These are phyloP conservation scores for Aphis craccivora DNA, from an alignment of 1,140 invertebrate species.

Conservation along the genomic window DNA sequence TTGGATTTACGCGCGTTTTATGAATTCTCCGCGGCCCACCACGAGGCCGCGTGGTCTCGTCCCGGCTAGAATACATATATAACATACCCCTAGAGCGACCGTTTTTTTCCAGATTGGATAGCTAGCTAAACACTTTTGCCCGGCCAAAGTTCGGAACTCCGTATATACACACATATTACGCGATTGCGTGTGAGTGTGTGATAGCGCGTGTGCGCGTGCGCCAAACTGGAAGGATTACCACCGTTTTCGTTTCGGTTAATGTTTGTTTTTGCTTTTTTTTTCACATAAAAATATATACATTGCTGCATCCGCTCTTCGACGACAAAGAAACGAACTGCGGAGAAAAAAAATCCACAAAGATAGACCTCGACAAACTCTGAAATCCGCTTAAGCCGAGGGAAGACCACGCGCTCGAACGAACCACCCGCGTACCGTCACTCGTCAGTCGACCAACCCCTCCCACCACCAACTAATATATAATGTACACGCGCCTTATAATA, in stretches of 20 bases:
- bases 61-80: not conserved
- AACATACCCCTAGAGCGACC: not conserved
- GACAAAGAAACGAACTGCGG: not conserved
- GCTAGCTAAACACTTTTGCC: slow-evolving; percentile 47
- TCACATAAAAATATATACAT: not conserved
- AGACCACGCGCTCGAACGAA: not conserved
- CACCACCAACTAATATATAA: not conserved
- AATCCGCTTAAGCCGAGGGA: slow-evolving; percentile 24
- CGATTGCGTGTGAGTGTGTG: no score
- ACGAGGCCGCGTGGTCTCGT: not conserved
- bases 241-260: not conserved
- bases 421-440: not conserved
- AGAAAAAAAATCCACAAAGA: not conserved
- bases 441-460: not conserved
- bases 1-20: slow-evolving; percentile 55
- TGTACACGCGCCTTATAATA: not conserved
- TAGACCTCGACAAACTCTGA: slow-evolving; percentile 17
- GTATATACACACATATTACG: not conserved
- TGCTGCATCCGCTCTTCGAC: not conserved
- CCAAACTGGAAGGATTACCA: slow-evolving; percentile 26
- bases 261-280: not conserved
- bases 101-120: not conserved
- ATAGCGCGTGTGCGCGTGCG: no score
- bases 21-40: slow-evolving; percentile 27
- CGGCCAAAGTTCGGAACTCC: slow-evolving; percentile 38